Base-by-base conservation (phyloP, 1,140 invertebrate species). In the Drosophila suzukii region DNA sequence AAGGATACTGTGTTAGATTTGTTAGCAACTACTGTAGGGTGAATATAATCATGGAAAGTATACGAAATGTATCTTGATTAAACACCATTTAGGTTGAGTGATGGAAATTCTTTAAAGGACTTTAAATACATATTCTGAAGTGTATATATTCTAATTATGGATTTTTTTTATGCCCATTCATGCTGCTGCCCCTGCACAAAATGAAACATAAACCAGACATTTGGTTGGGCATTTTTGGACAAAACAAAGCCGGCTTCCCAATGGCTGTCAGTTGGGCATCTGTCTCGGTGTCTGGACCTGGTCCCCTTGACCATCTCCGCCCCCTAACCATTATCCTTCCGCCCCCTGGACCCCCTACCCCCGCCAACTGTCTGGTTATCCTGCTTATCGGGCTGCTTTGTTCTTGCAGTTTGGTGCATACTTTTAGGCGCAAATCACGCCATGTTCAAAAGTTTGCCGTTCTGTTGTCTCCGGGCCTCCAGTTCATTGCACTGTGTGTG, bases 401-500 rank as follows among this genome's bases (percentile, higher is more conserved):
- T 77, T 57, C 50, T 67, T 78, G 76, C 77, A 58, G 62, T 62
- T 68, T 46, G 53, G 39, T 65, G 75, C 57, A 79, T 70, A 66
- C 80, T 83, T 82, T 79, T 82, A 84, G 80, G 75, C 80, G 63
- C 46, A 82, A 65, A 75, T 60, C 70, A 53, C 75, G 60, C 59
- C 63, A 71, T 82, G 80, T 75, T 61, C 17, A 46, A 84, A 82
- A 83, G 54, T 75, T 83, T 63, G 50, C 65, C 63, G 44, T 79
- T 20, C 49, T 63, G 44, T 43, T 78, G 60, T 75, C 61, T 79
- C 47, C 36, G 53, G 15, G 15, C 51, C 38, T 46, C 24, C 67
- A 63, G 81, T 86, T 85, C 81, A 86, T 81, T 85, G 81, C 81
- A 81, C 81, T 86, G 44, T 13, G 8, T 27, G 4, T 12, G 12